Evolutionary conservation across 2,113 vertebrate species (phyloP), one percentile per base, ranked within the genome.

Genomic region (Onychostoma macrolepis): DNA sequence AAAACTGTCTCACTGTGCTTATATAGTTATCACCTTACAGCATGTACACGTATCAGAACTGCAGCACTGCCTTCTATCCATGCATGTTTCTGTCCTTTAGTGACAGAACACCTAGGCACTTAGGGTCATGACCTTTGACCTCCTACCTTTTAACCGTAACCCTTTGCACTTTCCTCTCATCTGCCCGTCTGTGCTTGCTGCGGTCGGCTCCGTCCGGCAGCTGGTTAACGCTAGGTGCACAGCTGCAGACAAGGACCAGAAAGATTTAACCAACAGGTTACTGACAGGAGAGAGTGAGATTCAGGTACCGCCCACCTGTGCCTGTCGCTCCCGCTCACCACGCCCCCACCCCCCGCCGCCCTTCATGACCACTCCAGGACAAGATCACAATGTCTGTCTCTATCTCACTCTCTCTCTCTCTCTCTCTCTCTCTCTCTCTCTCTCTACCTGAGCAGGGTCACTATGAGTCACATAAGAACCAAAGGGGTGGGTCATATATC

Each of bases 201-300:
- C 71, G 79, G 91, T 94, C 91, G 97, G 95, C 97, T 94, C 94
- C 94, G 93, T 30, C 95, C 95, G 94, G 96, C 97, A 99, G 98
- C 97, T 99, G 86, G 96, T 98, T 97, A 98, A 97, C 92, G 96
- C 96, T 97, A 97, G 96, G 95, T 97, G 93, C 97, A 97, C 97
- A 93, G 95, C 96, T 93, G 95, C 97, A 97, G 97, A 99, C 97
- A 99, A 99, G 98, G 98, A 96, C 95, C 96, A 98, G 96, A 99
- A 99, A 99, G 97, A 99, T 96, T 96, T 99, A 97, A 96, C 97
- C 97, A 99, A 99, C 98, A 97, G 97, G 96, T 99, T 99, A 97
- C 97, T 98, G 96, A 97, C 98, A 97, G 97, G 97, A 97, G 97
- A 97, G 96, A 96, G 96, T 97, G 96, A 98, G 96, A 95, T 97